Evolutionary conservation across 2,797 vertebrate species (phyloP).

Genomic region (Liparis tanakae): DNA sequence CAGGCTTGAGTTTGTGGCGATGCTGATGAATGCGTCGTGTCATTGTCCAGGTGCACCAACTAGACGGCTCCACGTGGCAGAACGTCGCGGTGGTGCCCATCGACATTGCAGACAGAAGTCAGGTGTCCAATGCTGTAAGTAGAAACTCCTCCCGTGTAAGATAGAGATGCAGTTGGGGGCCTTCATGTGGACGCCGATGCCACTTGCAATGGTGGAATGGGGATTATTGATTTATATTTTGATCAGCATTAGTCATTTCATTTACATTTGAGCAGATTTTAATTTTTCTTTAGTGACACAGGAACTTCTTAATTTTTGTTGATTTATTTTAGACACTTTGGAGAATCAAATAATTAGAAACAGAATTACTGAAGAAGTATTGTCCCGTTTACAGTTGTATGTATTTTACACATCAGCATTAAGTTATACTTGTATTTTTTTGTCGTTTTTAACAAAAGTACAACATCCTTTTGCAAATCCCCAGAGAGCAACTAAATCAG

Average conservation of each 20-base stretch:
- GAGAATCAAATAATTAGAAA: background rate
- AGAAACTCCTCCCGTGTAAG: conserved; percentile 7
- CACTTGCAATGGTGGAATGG: background rate
- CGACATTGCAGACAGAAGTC: conserved; percentile 91
- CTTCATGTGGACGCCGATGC: conserved; percentile 59
- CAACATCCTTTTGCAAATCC: background rate
- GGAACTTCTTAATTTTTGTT: background rate
- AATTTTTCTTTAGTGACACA: background rate
- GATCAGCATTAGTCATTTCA: background rate
- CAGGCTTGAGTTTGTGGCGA: background rate
- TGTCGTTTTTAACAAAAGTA: background rate
- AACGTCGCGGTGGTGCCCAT: conserved; percentile 89
- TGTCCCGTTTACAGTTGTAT: background rate
- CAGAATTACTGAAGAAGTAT: background rate
- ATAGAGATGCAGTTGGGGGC: conserved; percentile 33
- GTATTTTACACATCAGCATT: background rate
- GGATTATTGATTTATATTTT: background rate
- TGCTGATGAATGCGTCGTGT: background rate
- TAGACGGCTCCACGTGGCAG: conserved; percentile 88
- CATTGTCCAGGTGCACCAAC: conserved; percentile 87
- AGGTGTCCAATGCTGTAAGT: conserved; percentile 90
- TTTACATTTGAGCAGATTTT: background rate
- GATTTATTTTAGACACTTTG: background rate
- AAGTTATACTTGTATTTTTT: background rate
- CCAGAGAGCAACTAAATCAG: background rate